These are phyloP conservation scores for Takifugu flavidus DNA, from an alignment of 2,113 vertebrate genomes.

Conservation along the genomic window DNA sequence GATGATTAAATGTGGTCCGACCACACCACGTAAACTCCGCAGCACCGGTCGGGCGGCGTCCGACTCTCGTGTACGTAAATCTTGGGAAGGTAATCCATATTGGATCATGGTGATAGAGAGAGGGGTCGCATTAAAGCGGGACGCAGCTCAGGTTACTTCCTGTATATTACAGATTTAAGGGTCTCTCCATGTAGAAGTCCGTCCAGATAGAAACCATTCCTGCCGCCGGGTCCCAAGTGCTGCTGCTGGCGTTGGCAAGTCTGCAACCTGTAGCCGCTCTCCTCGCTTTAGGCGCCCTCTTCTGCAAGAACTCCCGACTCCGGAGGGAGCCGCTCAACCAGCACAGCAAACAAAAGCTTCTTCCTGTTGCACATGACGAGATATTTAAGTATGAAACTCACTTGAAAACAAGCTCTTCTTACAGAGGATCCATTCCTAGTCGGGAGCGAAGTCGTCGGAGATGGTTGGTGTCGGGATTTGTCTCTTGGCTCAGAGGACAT, in stretches of 20 bases:
- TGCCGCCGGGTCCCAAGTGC: slow-evolving; percentile 56
- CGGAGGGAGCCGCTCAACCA: slow-evolving; percentile 31
- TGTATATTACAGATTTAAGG: slow-evolving; percentile 83
- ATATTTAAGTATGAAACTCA: slow-evolving; percentile 57
- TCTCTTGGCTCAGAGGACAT: slow-evolving; percentile 70
- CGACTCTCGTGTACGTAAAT: slow-evolving; percentile 49
- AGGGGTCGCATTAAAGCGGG: slow-evolving; percentile 52
- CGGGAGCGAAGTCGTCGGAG: slow-evolving; percentile 56
- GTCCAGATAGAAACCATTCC: slow-evolving; percentile 76
- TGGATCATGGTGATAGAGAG: slow-evolving; percentile 85
- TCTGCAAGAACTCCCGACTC: slow-evolving; percentile 64
- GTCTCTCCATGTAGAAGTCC: slow-evolving; percentile 52
- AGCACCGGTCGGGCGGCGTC: slow-evolving; percentile 50
- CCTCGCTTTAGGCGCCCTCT: slow-evolving; percentile 68
- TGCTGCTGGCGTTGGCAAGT: slow-evolving; percentile 66
- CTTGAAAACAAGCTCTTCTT: slow-evolving; percentile 59
- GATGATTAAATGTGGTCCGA: slow-evolving; percentile 35
- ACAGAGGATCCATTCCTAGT: slow-evolving; percentile 59
- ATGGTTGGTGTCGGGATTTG: slow-evolving; percentile 58
- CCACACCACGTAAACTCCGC: slow-evolving; percentile 22
- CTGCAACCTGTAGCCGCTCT: slow-evolving; percentile 45
- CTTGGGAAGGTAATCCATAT: slow-evolving; percentile 97
- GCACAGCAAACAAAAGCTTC: slow-evolving; percentile 34
- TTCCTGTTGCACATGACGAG: slow-evolving; percentile 23
- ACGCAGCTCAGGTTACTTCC: slow-evolving; percentile 61